Percentiles rank a stretch among this genome's conserved stretches.
Evolutionary conservation across 2,888 invertebrate species (phyloP).

Genomic region (Sesamia inferens): DNA sequence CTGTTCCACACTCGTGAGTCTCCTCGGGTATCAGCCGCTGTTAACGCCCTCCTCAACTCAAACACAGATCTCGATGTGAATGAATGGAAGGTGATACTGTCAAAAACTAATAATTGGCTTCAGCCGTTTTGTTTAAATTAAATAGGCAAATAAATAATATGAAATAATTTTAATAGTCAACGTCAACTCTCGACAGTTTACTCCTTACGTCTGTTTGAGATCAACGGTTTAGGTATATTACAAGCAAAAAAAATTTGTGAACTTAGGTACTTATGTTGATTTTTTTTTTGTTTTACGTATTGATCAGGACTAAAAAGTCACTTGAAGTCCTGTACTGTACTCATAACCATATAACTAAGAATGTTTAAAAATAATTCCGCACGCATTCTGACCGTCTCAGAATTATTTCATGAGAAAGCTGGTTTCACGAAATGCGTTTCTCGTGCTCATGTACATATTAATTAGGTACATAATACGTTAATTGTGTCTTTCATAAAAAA

Average conservation of each 20-base stretch:
- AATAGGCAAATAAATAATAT: neutral
- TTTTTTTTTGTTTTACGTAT: neutral
- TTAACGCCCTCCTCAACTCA: too few species aligned
- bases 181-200: neutral
- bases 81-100: too few species aligned
- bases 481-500: conserved; percentile 34
- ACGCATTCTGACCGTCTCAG: conserved; percentile 16
- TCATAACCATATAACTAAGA: neutral
- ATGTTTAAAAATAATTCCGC: conserved; percentile 16
- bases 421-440: conserved; percentile 27
- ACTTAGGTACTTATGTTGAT: neutral
- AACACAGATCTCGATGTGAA: too few species aligned
- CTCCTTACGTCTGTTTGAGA: neutral
- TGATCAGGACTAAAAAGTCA: neutral
- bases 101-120: too few species aligned
- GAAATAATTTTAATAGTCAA: neutral
- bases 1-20: too few species aligned
- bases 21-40: too few species aligned
- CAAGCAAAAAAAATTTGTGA: neutral
- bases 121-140: too few species aligned
- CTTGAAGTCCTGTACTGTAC: too few species aligned
- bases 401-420: conserved; percentile 29
- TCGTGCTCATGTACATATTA: conserved; percentile 33
- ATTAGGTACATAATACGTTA: conserved; percentile 16
- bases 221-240: neutral